Evolutionary conservation across 2,888 invertebrate species (phyloP).

Genomic region (Troilus luridus): DNA sequence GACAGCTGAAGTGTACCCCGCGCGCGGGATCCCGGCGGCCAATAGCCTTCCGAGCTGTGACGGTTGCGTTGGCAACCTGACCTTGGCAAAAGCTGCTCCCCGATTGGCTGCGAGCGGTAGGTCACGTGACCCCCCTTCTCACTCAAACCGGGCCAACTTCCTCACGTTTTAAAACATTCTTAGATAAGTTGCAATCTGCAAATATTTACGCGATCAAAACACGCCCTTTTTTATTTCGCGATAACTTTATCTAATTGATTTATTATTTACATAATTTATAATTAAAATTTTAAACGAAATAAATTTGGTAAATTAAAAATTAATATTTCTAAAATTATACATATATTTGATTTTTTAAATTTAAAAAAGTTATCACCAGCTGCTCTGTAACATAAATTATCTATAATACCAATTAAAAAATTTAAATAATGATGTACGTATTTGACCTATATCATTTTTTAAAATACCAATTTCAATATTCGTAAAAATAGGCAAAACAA

Average conservation of each 20-base stretch:
- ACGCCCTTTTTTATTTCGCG: not conserved
- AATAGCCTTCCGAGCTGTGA: constrained; percentile 56
- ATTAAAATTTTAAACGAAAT: not conserved
- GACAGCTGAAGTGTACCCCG: constrained; percentile 35
- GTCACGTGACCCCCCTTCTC: constrained; percentile 53
- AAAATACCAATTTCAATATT: too few relatives aligned
- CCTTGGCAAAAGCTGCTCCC: constrained; percentile 56
- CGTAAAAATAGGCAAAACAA: too few relatives aligned
- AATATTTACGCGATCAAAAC: constrained; percentile 29
- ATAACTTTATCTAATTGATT: not conserved
- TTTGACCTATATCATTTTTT: too few relatives aligned
- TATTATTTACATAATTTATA: not conserved
- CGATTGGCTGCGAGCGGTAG: constrained; percentile 58
- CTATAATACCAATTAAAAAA: too few relatives aligned
- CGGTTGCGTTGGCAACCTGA: constrained; percentile 60
- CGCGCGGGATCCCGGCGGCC: constrained; percentile 48
- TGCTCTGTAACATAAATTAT: too few relatives aligned
- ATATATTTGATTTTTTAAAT: not conserved
- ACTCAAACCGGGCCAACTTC: constrained; percentile 46
- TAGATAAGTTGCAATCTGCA: constrained; percentile 43
- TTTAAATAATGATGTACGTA: too few relatives aligned
- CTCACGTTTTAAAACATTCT: constrained; percentile 49
- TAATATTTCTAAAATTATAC: not conserved
- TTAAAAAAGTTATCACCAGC: not conserved
- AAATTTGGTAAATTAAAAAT: not conserved